Base-by-base conservation (phyloP, 2,113 vertebrate genomes). In the Muscicapa adusta region DNA sequence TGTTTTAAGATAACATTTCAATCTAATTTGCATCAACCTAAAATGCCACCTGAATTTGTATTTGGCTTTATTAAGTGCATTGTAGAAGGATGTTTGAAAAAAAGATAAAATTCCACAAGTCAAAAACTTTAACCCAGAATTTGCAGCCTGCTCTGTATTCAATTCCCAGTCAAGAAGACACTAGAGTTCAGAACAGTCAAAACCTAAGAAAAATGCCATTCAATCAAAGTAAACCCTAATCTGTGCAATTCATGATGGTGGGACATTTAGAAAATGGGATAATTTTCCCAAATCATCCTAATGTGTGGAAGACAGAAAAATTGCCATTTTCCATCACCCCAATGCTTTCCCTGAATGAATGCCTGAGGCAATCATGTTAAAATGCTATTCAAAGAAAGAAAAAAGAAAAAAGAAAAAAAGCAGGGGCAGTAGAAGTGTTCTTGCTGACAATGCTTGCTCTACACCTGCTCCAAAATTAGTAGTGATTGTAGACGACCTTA, bases 241-340 rank as follows among this genome's bases (percentile, higher is more conserved):
- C 93, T 87, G 75, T 92, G 88, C 75, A 88, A 88, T 91, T 92
- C 68, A 70, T 51, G 87, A 94, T 53, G 48, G 47, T 50, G 19
- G 36, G 82, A 73, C 90, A 85, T 96, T 96, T 84, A 94, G 94
- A 92, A 97, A 97, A 97, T 88, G 80, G 91, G 72, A 93, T 96
- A 63, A 97, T 97, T 97, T 96, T 72, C 77, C 54, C 77, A 94
- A 95, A 94, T 95, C 89, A 88, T 91, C 76, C 85, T 96, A 88
- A 96, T 81, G 65, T 71, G 70, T 79, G 20, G 62, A 94, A 96
- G 88, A 80, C 68, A 43, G 15, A 57, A 92, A 95, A 79, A 91
- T 40, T 67, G 79, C 90, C n/a, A 83, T 86, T 92, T 93, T 88
- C 50, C 45, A 79, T 76, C 92, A 89, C 71, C 71, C 62, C 66